Evolutionary conservation across 2,888 invertebrate species (phyloP).

Genomic region (Entomobrya multifasciata): DNA sequence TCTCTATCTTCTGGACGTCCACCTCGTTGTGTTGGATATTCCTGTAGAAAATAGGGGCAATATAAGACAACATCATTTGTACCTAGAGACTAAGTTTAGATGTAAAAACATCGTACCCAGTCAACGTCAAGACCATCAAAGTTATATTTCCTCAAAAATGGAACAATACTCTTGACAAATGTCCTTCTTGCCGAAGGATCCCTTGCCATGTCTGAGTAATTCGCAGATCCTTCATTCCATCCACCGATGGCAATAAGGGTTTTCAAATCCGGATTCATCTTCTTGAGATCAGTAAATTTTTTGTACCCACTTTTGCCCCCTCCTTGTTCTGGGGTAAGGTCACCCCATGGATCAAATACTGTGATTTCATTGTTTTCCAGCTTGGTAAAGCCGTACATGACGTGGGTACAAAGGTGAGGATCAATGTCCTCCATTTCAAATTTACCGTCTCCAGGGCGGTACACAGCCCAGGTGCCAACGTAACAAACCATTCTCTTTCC

Average conservation of each 20-base stretch:
- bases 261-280: conserved; percentile 80
- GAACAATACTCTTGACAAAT: conserved; percentile 80
- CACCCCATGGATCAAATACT: conserved; percentile 80
- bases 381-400: conserved; percentile 81
- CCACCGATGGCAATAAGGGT: conserved; percentile 81
- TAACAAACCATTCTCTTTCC: conserved; percentile 80
- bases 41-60: conserved; percentile 68
- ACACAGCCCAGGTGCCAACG: conserved; percentile 80
- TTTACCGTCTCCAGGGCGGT: conserved; percentile 80
- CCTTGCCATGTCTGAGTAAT: conserved; percentile 80
- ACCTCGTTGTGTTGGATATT: conserved; percentile 80
- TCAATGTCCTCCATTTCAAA: conserved; percentile 81
- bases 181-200: conserved; percentile 75
- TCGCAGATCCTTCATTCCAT: conserved; percentile 81
- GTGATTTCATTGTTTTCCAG: conserved; percentile 80
- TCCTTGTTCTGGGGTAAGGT: conserved; percentile 80
- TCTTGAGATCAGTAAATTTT: conserved; percentile 80
- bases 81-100: too few species aligned
- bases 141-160: conserved; percentile 78
- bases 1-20: conserved; percentile 80
- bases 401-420: conserved; percentile 81
- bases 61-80: too few species aligned
- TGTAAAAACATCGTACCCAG: conserved; percentile 58
- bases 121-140: conserved; percentile 77
- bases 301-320: conserved; percentile 79